Evolutionary conservation across 2,113 vertebrate species (phyloP), one percentile per base, ranked within the genome.

Genomic region (Psammodynastes pulverulentus): DNA sequence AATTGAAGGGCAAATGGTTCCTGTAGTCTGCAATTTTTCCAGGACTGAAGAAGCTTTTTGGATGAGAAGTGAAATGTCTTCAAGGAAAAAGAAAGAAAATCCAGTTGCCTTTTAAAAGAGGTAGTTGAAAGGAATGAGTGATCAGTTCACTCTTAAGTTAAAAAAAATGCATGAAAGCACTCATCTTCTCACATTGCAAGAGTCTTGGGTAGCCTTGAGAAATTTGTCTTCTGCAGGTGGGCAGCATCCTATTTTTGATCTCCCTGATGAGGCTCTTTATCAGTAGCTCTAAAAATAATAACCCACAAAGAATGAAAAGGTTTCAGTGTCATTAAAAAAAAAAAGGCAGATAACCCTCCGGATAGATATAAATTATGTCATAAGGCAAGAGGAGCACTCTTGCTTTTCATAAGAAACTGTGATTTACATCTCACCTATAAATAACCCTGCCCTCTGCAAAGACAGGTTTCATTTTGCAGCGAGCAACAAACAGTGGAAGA

Each of bases 351-450:
- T 34, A 39, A 46, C 52, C 5, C 52, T 29, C 67, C 84, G 48
- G 86, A 94, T 95, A 94, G 26, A 92, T 24, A 45, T 86, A 23
- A 92, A 94, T 92, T 94, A 95, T 12, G 0, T 94, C 93, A 94
- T 43, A 86, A 53, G 54, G 21, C 94, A 43, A 13, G 89, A 94
- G 89, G 90, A 92, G 87, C 88, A 90, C 92, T 94, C 72, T 92
- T 96, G 93, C 88, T 58, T 62, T 95, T 95, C 94, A 93, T 48
- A 72, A 94, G 52, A 94, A 79, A 90, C 23, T 29, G 43, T 88
- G 84, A 94, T 96, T 93, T 95, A 86, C 94, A 92, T 93, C 51
- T 96, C 85, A 49, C 72, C 34, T 87, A 24, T 92, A 94, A 94
- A 92, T 0, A 95, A 89, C 87, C 89, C 87, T 95, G 84, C 86